Evolutionary conservation across 1,140 invertebrate species (phyloP), one percentile per base, ranked within the genome.

Genomic region (Diorhabda elongata): DNA sequence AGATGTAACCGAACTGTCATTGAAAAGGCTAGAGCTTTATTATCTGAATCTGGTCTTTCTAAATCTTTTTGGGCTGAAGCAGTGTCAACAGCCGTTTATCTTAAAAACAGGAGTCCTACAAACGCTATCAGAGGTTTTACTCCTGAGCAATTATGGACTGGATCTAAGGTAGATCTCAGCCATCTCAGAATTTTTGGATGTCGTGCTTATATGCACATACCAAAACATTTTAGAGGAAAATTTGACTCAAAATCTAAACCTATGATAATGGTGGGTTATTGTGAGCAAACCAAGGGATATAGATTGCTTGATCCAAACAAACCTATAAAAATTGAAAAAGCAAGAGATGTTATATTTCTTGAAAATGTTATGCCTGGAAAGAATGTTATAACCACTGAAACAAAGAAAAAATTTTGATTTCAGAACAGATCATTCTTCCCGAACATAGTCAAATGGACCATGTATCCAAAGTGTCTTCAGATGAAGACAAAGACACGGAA

Each of bases 131-230:
- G 4, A 4, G 61, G 61, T 6, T 9, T 11, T 44, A 44, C 44
- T 2, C 44, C 44, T 63, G 61, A 63, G 4, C n/a, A 63, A 63
- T 44, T 63, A 42, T 63, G 61, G 61, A 63, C 61, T 44, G 61
- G 61, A 45, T 63, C 42, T 26, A 63, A 63, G 44, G 61, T 63
- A 3, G 61, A 63, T 45, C n/a, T 63, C 5, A 61, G 42, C 26
- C 58, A 59, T 11, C 11, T 59, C 9, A n/a, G 59, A 61, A 42
- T 61, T 4, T 42, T 61, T 61, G n/a, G 59, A 61, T 59, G 9
- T n/a, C 9, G 5, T 5, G 11, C 11, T 61, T 47, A 61, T 61
- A 8, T 42, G 3, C 42, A 41, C 8, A 42, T 61, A 41, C 59
- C 59, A 42, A 61, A 7, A 8, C 26, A 7, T 44, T 42, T 42